Evolutionary conservation across 2,888 invertebrate species (phyloP), one percentile per base, ranked within the genome.

Genomic region (Alentia gelatinosa): DNA sequence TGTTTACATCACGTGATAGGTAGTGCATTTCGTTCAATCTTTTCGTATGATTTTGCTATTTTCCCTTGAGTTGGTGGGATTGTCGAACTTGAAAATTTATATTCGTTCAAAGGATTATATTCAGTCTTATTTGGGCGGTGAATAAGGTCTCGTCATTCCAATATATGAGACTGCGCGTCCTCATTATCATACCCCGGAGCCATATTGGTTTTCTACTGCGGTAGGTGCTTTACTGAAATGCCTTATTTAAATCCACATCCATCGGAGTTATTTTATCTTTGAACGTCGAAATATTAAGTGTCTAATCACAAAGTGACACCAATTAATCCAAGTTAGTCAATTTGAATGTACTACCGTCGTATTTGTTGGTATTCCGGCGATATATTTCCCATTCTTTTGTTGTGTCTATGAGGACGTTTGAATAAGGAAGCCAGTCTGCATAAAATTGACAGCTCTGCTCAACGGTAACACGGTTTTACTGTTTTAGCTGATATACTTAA

Each of bases 171-270:
- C 30, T 33, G 74, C n/a, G 90, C 90, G 90, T 79, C 89, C 89
- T 75, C 42, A 89, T 91, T 89, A 91, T 89, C 88, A 91, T 89
- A 91, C 50, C 50, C 63, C 91, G 91, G 88, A 91, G 91, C 91
- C 91, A 91, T 91, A 91, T 91, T 91, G 91, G 91, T 74, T 91
- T 75, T 75, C 56, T 90, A 56, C 56, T 91, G 75, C 50, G 91
- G 91, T 91, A 75, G 40, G 91, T 91, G 50, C 19, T 30, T 89
- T 35, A 30, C n/a, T 86, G 4, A 37, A 9, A 56, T 39, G 23
- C 35, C 33, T 23, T 19, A 0, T 9, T 23, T 35, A 42, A 90
- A 90, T 90, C 90, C 79, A 23, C 23, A n/a, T 9, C 33, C 90
- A 90, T 90, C 90, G 40, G 39, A 26, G 40, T 89, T 47, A 33